A percentile compares a stretch with the other conserved stretches of the same genome.
These are phyloP conservation scores for Adelognathus sp. DNA, from an alignment of 2,888 invertebrate genomes.

Conservation along the genomic window DNA sequence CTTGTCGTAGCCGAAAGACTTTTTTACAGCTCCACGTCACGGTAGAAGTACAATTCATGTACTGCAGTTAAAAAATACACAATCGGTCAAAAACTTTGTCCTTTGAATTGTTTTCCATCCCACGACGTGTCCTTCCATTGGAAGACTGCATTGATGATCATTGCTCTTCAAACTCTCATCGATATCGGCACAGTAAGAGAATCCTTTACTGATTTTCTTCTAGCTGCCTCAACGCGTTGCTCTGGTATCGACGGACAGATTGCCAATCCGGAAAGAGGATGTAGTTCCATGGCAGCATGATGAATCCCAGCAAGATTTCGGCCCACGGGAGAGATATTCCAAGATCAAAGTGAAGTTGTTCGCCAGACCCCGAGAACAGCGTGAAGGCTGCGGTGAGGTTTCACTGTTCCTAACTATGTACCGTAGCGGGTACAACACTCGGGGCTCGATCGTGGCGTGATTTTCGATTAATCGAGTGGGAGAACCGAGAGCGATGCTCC, in stretches of 20 bases:
- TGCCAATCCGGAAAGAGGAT: constrained; percentile 28
- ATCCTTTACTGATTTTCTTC: not conserved
- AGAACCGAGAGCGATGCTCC: constrained; percentile 15
- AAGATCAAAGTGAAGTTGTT: constrained; percentile 35
- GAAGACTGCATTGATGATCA: not conserved
- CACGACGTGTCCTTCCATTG: not conserved
- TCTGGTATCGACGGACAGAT: not conserved
- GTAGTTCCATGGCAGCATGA: not conserved
- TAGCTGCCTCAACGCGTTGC: not conserved
- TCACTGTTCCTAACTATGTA: not conserved
- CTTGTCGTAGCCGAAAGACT: not conserved
- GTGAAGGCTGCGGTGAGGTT: not conserved
- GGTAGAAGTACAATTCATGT: not conserved
- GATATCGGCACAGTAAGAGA: not conserved
- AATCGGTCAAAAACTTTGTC: not conserved
- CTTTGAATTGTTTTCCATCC: not conserved
- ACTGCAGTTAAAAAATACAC: not conserved
- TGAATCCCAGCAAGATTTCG: constrained; percentile 3
- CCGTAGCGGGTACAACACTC: not conserved
- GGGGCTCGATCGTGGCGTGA: constrained; percentile 38
- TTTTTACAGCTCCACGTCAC: not conserved
- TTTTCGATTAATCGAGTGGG: constrained; percentile 58
- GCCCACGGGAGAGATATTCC: constrained; percentile 12
- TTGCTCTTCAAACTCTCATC: not conserved
- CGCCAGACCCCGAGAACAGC: constrained; percentile 10